phyloP scores from a whole-genome alignment of 92 coral and sea anemone genomes.

The Siderastrea radians region DNA sequence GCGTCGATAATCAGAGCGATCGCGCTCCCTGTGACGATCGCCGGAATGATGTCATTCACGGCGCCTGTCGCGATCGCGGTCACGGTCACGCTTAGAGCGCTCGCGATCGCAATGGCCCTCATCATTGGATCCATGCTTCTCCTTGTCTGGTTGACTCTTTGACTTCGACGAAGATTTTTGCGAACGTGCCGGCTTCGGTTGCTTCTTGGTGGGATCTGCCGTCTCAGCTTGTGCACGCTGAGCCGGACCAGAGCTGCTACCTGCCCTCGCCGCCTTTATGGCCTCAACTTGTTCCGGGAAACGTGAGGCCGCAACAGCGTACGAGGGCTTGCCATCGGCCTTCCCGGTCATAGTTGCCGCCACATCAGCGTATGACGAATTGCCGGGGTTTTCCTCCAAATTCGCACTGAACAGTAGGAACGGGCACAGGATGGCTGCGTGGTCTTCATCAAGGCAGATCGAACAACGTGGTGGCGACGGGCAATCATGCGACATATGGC shows the following conservation, averaged over 20 bases:
- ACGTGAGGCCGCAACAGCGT: too few species aligned
- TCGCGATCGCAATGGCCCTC: not conserved
- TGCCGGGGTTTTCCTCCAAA: not conserved
- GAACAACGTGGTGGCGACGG: not conserved
- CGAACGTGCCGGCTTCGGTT: too few species aligned
- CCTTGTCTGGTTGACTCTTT: not conserved
- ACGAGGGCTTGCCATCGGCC: too few species aligned
- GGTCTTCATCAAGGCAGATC: not conserved
- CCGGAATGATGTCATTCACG: not conserved
- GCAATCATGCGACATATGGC: not conserved
- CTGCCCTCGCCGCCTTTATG: not conserved
- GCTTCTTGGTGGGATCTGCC: too few species aligned
- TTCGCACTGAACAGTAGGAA: not conserved
- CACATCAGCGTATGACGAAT: not conserved
- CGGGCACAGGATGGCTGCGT: not conserved
- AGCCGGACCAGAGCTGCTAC: too few species aligned
- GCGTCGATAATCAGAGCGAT: not conserved
- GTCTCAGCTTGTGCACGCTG: too few species aligned
- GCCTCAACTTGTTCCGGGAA: too few species aligned
- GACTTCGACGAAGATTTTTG: too few species aligned
- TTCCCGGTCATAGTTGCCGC: not conserved
- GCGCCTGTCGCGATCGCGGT: not conserved
- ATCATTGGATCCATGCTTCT: too few species aligned
- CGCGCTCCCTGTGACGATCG: too few species aligned
- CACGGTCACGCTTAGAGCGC: too few species aligned